Conservation (phyloP, 2,113 vertebrate species). For the Oncorhynchus clarkii region DNA sequence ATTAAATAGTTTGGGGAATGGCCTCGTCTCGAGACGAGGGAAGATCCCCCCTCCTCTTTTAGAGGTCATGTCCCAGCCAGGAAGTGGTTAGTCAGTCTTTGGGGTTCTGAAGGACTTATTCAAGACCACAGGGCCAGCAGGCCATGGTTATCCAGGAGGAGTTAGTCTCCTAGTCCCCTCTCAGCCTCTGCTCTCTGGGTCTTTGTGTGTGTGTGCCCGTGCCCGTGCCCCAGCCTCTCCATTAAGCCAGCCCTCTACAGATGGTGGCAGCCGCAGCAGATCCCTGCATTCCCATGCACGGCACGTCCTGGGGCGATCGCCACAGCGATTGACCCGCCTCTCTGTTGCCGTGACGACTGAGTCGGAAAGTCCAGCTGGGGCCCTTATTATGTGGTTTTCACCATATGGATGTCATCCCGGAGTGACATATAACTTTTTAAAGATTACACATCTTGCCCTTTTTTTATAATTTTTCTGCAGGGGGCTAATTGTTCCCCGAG, state of each 20-base stretch:
- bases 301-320: slow-evolving; percentile 72
- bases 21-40: too few relatives aligned
- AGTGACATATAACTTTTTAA: neutral
- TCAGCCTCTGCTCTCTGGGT: neutral
- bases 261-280: slow-evolving; percentile 34
- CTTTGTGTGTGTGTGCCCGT: neutral
- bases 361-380: neutral
- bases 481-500: too few relatives aligned
- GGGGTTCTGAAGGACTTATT: too few relatives aligned
- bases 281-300: slow-evolving; percentile 67
- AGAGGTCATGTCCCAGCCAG: too few relatives aligned
- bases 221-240: slow-evolving; percentile 5
- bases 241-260: neutral
- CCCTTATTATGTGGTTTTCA: slow-evolving; percentile 18
- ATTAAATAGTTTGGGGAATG: too few relatives aligned
- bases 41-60: too few relatives aligned
- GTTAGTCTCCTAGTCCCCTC: neutral
- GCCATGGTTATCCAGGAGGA: too few relatives aligned
- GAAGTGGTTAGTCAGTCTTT: too few relatives aligned
- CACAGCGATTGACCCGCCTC: slow-evolving; percentile 67
- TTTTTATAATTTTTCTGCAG: too few relatives aligned
- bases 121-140: too few relatives aligned
- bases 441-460: neutral
- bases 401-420: slow-evolving; percentile 12
- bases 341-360: slow-evolving; percentile 78